A percentile compares a stretch with the other conserved stretches of the same genome.
Conservation (phyloP, 2,888 invertebrate genomes). For the Drosophila percnosoma region DNA sequence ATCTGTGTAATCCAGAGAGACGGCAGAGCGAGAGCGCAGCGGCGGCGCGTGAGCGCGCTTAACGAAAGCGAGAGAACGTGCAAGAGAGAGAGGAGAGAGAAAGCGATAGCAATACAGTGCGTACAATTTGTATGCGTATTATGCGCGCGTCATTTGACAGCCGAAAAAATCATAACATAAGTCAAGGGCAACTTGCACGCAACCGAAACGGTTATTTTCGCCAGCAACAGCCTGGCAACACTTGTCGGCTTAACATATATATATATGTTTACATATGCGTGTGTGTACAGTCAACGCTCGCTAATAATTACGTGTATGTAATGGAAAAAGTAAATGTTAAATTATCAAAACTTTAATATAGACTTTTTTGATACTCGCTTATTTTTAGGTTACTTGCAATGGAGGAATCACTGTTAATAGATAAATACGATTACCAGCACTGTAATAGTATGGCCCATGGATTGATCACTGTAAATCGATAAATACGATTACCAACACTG, state of each 20-base stretch:
- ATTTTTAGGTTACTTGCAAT: neutral
- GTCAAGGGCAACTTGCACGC: constrained; percentile 26
- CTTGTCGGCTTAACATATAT: constrained; percentile 15
- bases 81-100: neutral
- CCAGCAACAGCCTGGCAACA: constrained; percentile 35
- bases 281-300: neutral
- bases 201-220: constrained; percentile 8
- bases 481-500: constrained; percentile 3
- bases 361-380: neutral
- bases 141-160: constrained; percentile 12
- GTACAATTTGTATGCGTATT: constrained; percentile 46
- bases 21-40: constrained; percentile 45
- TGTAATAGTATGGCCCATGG: neutral
- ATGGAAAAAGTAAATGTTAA: neutral
- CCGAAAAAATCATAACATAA: constrained; percentile 35
- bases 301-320: neutral
- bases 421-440: neutral
- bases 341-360: neutral
- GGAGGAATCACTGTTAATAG: neutral
- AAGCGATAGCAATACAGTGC: constrained; percentile 40
- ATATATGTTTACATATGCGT: neutral
- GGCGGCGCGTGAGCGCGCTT: constrained; percentile 11
- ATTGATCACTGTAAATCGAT: neutral
- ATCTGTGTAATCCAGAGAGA: constrained; percentile 49
- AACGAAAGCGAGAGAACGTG: constrained; percentile 2